These are phyloP conservation scores for Trissoscelio sp. DNA, from an alignment of 2,888 invertebrate genomes.

Conservation along the genomic window DNA sequence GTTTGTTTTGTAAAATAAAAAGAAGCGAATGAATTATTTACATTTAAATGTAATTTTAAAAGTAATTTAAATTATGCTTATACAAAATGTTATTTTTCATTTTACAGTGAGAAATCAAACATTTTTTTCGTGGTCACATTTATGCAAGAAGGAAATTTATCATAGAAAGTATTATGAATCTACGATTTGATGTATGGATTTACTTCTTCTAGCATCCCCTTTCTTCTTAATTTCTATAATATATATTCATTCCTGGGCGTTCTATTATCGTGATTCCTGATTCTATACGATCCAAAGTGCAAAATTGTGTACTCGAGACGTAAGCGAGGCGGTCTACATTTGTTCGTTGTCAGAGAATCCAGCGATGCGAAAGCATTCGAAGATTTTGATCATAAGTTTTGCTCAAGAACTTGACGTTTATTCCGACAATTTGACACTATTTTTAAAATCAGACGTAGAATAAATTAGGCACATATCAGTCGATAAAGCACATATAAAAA, in stretches of 20 bases:
- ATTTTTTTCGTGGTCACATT: not conserved
- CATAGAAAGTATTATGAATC: not conserved
- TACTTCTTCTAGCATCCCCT: not conserved
- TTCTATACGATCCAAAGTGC: constrained; percentile 52
- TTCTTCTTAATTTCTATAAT: constrained; percentile 42
- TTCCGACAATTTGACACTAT: constrained; percentile 37
- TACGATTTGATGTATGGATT: not conserved
- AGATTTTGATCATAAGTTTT: constrained; percentile 48
- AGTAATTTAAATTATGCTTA: no score
- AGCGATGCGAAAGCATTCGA: constrained; percentile 33
- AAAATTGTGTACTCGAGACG: constrained; percentile 51
- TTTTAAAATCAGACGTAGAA: not conserved
- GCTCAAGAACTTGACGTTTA: constrained; percentile 39
- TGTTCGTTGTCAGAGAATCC: constrained; percentile 49
- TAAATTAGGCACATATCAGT: not conserved
- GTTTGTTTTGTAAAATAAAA: no score
- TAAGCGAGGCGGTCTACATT: constrained; percentile 48
- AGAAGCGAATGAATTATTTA: no score
- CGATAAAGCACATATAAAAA: no score
- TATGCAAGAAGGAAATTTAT: not conserved
- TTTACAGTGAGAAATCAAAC: no score
- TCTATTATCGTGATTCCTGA: constrained; percentile 45
- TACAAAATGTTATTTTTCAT: no score
- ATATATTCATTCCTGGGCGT: constrained; percentile 39
- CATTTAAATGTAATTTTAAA: no score